A percentile compares a stretch with the other conserved stretches of the same genome.
phyloP scores from a whole-genome alignment of 2,113 vertebrate species.

The Ahaetulla prasina region DNA sequence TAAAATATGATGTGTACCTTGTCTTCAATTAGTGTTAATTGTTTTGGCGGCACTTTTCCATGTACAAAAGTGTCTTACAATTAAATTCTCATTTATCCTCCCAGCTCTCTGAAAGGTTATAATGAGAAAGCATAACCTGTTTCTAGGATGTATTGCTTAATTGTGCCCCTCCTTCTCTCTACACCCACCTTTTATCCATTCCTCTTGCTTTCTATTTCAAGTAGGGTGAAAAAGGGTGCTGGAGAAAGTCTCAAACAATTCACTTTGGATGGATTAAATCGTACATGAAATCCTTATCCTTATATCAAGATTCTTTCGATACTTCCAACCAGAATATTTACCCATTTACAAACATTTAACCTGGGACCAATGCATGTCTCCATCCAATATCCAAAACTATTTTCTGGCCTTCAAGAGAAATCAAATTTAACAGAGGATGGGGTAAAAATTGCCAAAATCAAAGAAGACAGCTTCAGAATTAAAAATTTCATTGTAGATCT shows the following conservation, averaged over 20 bases:
- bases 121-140: background rate
- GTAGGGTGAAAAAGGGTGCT: background rate
- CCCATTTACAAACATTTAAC: background rate
- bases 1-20: conserved; percentile 10
- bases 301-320: background rate
- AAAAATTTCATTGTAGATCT: background rate
- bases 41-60: background rate
- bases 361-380: background rate
- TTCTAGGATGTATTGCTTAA: background rate
- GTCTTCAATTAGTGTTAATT: conserved; percentile 19
- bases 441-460: background rate
- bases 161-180: background rate
- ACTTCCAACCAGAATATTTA: background rate
- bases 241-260: background rate
- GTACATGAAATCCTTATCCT: background rate
- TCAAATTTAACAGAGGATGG: background rate
- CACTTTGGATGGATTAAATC: background rate
- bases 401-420: background rate
- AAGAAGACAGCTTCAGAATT: background rate
- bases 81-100: conserved; percentile 23
- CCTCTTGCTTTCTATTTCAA: background rate
- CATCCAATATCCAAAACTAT: background rate
- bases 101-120: background rate
- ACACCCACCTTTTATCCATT: background rate
- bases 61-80: conserved; percentile 17